These are phyloP conservation scores for Nematostella vectensis DNA, from an alignment of 92 coral and sea anemone genomes.

Conservation along the genomic window DNA sequence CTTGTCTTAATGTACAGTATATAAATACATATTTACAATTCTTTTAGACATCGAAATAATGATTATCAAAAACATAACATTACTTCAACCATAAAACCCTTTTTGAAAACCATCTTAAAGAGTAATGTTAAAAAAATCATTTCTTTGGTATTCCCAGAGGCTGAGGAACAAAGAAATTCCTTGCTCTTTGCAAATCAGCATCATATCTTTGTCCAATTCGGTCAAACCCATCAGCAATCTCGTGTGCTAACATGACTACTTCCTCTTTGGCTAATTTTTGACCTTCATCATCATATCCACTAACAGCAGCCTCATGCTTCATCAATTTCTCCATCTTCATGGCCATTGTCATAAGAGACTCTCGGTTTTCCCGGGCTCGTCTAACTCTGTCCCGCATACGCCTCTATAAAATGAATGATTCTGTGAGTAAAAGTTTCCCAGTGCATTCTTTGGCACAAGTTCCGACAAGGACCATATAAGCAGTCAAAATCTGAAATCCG, in stretches of 20 bases:
- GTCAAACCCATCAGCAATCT: constrained; percentile 88
- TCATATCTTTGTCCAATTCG: constrained; percentile 54
- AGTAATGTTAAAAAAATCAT: too few species aligned
- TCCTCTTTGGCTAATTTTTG: constrained; percentile 17
- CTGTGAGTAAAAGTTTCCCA: too few species aligned
- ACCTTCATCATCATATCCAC: constrained; percentile 5
- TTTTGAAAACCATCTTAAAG: too few species aligned
- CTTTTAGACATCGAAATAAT: too few species aligned
- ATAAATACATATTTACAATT: too few species aligned
- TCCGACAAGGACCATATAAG: too few species aligned
- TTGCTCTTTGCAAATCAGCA: constrained; percentile 70
- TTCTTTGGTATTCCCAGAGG: background rate
- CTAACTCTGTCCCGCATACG: constrained; percentile 50
- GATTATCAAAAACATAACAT: too few species aligned
- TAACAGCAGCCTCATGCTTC: constrained; percentile 27
- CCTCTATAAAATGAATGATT: constrained; percentile 27
- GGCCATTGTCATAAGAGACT: constrained; percentile 61
- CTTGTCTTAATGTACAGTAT: too few species aligned
- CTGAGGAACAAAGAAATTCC: constrained; percentile 30
- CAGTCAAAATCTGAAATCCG: too few species aligned
- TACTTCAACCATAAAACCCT: too few species aligned
- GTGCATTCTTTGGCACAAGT: too few species aligned
- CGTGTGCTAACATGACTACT: constrained; percentile 60
- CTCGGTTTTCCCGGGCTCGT: constrained; percentile 59
- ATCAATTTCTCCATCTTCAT: constrained; percentile 60